phyloP scores from a whole-genome alignment of 1,140 invertebrate genomes.

The Sycophaga agraensis region DNA sequence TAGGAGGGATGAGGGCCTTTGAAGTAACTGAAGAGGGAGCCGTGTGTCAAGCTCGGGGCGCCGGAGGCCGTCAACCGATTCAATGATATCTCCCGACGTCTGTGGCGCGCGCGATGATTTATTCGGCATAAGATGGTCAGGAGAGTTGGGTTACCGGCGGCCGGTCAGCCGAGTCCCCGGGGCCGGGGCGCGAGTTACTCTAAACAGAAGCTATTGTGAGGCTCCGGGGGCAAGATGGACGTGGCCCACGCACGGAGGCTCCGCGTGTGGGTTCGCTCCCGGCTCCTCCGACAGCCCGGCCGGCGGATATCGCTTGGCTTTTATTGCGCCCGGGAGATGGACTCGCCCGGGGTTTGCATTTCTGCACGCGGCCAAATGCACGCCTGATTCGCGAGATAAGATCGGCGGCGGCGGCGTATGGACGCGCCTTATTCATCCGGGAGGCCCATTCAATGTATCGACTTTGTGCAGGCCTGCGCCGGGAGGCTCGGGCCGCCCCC shows the following conservation, averaged over 20 bases:
- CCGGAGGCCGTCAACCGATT: constrained; percentile 48
- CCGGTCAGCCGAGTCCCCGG: constrained; percentile 27
- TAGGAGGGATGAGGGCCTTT: not conserved
- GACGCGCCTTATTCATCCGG: constrained; percentile 10
- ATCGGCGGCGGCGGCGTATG: not conserved
- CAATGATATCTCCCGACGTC: constrained; percentile 55
- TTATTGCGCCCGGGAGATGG: not conserved
- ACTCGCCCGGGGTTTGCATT: not conserved
- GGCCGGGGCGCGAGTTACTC: constrained; percentile 49
- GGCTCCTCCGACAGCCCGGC: not conserved
- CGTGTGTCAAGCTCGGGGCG: constrained; percentile 17
- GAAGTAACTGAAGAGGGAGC: not conserved
- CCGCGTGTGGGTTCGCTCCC: constrained; percentile 27
- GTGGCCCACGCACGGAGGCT: constrained; percentile 49
- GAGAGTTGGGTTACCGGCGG: constrained; percentile 51
- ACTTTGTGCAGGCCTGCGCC: not conserved
- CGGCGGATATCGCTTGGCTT: not conserved
- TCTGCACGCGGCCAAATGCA: not conserved
- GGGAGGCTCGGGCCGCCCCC: too few relatives aligned
- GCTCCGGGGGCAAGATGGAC: constrained; percentile 49
- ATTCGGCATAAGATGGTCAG: constrained; percentile 53
- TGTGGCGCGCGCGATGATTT: constrained; percentile 50
- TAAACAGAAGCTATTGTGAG: constrained; percentile 59
- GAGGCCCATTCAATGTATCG: constrained; percentile 23
- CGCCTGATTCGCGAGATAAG: constrained; percentile 15